Evolutionary conservation across 1,140 invertebrate genomes (phyloP).

Genomic region (Zaprionus africanus): DNA sequence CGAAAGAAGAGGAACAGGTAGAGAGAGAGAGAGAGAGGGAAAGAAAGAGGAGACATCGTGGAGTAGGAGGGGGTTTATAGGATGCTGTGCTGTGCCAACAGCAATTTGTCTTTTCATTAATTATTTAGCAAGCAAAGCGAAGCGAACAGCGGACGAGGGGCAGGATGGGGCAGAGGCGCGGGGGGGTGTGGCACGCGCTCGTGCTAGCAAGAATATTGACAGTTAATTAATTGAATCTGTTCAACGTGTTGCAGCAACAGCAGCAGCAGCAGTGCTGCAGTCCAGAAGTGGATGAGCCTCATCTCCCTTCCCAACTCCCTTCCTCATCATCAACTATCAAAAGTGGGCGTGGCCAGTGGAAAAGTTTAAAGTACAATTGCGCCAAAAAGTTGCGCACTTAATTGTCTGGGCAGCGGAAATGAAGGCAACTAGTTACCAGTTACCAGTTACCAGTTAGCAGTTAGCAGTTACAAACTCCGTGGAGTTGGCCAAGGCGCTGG

Average conservation of each 20-base stretch:
- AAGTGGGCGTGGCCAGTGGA: conserved; percentile 25
- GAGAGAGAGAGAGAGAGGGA: neutral
- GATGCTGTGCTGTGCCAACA: conserved; percentile 34
- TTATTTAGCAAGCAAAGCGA: conserved; percentile 54
- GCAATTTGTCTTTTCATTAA: conserved; percentile 79
- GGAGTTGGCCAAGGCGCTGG: conserved; percentile 9
- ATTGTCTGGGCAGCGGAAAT: conserved; percentile 48
- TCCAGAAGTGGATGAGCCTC: neutral
- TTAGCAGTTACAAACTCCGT: conserved; percentile 3
- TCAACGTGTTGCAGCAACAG: conserved; percentile 53
- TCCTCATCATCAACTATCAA: neutral
- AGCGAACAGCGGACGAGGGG: conserved; percentile 9
- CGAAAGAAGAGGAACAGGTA: neutral
- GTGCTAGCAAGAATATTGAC: conserved; percentile 58
- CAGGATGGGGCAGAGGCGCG: neutral
- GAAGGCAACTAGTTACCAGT: conserved; percentile 27
- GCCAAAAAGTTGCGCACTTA: conserved; percentile 54
- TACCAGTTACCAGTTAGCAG: conserved; percentile 16
- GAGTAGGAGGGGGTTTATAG: neutral
- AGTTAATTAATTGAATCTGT: conserved; percentile 77
- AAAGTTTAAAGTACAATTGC: conserved; percentile 53
- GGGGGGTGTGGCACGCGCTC: conserved; percentile 26
- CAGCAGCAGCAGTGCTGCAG: neutral
- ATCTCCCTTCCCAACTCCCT: neutral
- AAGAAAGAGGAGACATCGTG: neutral